Conservation (phyloP, 2,888 invertebrate genomes). For the Nezara viridula region DNA sequence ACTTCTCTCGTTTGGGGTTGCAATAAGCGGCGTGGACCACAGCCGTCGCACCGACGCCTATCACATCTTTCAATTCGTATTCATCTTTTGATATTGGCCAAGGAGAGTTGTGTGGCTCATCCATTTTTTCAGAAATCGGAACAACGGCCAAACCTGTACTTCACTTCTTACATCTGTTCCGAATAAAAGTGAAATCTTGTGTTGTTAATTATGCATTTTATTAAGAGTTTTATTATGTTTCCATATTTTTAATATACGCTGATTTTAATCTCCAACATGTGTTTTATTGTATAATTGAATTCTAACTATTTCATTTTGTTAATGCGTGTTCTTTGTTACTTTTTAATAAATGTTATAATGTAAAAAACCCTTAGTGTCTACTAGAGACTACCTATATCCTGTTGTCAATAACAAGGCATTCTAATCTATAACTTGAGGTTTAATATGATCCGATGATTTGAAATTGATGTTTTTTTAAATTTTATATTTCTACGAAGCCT, state of each 20-base stretch:
- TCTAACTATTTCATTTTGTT: background rate
- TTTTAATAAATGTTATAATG: too few species aligned
- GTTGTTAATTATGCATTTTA: background rate
- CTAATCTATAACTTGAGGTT: too few species aligned
- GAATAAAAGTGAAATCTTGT: background rate
- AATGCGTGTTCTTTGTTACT: too few species aligned
- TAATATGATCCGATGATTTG: background rate
- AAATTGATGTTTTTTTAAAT: background rate
- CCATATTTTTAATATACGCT: background rate
- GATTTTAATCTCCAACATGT: background rate
- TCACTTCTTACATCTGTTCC: background rate
- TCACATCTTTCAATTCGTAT: slow-evolving; percentile 93
- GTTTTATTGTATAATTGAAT: background rate
- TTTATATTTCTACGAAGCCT: background rate
- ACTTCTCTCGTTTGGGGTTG: slow-evolving; percentile 90
- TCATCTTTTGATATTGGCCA: slow-evolving; percentile 94
- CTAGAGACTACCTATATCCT: too few species aligned
- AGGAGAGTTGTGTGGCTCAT: slow-evolving; percentile 68
- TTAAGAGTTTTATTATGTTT: background rate
- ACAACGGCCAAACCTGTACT: background rate
- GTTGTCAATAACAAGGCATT: too few species aligned
- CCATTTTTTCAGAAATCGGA: background rate
- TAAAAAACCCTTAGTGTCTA: too few species aligned
- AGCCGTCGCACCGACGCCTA: slow-evolving; percentile 96
- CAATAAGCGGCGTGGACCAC: slow-evolving; percentile 95